Base-by-base conservation (phyloP, 1,140 invertebrate genomes). In the Tetramorium alpestre region DNA sequence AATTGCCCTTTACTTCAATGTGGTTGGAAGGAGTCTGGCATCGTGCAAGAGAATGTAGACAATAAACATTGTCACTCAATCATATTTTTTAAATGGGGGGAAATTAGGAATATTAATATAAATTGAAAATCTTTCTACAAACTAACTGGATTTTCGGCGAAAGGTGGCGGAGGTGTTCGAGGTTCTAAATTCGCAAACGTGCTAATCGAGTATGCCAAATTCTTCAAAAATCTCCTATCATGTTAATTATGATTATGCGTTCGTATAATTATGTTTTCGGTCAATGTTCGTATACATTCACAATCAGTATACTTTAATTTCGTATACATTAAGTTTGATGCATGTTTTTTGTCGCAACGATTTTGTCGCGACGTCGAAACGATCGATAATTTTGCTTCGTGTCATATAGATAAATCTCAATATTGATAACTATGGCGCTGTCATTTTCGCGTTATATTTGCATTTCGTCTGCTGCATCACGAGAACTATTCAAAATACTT, bases 11-110 rank as follows among this genome's bases (percentile, higher is more conserved):
- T 75, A 84, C 77, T 80, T 56, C 8, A 60, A 49, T 33, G 44
- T 51, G 38, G 18, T 75, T 84, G 80, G 80, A 84, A 84, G 80
- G 80, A 84, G 80, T 75, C 80, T 84, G 80, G 13, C 25, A 60
- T 75, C 69, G 80, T 84, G 80, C 80, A 84, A 84, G 25, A 84
- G 44, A 82, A 60, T 47, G 33, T 73, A 25, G 67, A 73, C 18
- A 75, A 58, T 73, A 49, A 60, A 73, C 41, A 54, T 41, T 62
- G 41, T 13, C 56, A 44, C 73, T 73, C 49, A 75, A 47, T 33
- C 13, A 60, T 75, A 18, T 75, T 58, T 7, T 72, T 72, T 47
- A 49, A 73, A 49, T 22, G n/a, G 25, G 62, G 25, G 33, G n/a
- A 7, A 25, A 75, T 33, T 84, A 2, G n/a, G 25, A 28, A 84